Conservation (phyloP, 2,113 vertebrate genomes). For the Pedionomus torquatus region DNA sequence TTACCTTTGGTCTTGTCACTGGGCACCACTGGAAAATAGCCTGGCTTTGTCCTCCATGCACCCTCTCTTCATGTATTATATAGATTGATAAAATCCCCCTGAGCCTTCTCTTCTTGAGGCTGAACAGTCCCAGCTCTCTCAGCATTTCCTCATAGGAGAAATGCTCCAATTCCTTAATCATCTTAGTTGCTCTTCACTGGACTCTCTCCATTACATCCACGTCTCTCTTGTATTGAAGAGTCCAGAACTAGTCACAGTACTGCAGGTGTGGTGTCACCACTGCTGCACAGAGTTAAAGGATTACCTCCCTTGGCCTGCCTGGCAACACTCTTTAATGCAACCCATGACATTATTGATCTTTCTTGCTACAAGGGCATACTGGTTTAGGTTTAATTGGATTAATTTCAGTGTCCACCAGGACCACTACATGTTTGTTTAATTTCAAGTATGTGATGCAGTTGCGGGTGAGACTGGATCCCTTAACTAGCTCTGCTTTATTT, state of each 20-base stretch:
- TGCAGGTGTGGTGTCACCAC: not conserved
- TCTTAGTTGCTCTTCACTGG: not conserved
- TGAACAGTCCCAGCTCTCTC: not conserved
- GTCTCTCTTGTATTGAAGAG: not conserved
- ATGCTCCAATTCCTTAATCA: not conserved
- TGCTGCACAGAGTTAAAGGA: not conserved
- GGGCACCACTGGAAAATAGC: not conserved
- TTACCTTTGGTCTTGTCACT: not conserved
- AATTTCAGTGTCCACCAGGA: not conserved
- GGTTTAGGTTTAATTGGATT: not conserved
- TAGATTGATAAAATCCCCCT: not conserved
- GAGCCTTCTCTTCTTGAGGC: not conserved
- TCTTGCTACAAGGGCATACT: not conserved
- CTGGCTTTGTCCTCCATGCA: not conserved
- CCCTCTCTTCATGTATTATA: not conserved
- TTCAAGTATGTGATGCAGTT: not conserved
- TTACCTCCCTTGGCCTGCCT: rapidly evolving
- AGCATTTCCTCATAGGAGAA: not conserved
- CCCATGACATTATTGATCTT: not conserved
- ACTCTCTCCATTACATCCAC: rapidly evolving
- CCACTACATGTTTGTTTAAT: not conserved
- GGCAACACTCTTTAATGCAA: not conserved
- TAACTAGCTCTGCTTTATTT: not conserved
- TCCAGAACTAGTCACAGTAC: not conserved
- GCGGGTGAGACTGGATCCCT: not conserved